Base-by-base conservation (phyloP, 2,113 vertebrate genomes). In the Galemys pyrenaicus region DNA sequence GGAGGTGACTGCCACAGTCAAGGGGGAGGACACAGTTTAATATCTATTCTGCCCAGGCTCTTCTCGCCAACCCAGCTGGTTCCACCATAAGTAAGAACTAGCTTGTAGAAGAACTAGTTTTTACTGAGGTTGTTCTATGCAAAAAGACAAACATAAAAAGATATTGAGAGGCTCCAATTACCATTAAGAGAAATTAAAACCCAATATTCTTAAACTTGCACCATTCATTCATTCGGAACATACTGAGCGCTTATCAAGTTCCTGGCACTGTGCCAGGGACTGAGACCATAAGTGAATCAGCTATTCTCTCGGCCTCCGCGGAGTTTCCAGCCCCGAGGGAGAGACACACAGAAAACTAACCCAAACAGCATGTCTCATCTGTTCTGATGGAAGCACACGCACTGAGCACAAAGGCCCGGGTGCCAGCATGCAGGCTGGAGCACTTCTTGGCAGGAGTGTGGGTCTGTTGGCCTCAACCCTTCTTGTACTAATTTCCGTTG, bases 291-390 rank as follows among this genome's bases (percentile, higher is more conserved):
- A 77, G 73, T 39, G 49, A 93, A 62, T 92, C 87, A 68, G 80
- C 84, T 62, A 19, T 46, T 2, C 71, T 83, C 39, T 26, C 44
- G 68, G 77, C 39, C 71, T 89, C 93, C 0, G 3, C 51, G 80
- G 75, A 89, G n/a, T 41, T 87, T 77, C 49, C 54, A 92, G 39
- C 87, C 93, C 81, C 11, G 32, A 75, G 78, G 92, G 92, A 91
- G 86, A 44, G 51, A 91, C 46, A 56, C 35, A 62, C 35, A 44
- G 1, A 28, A 60, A 81, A 77, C 37, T n/a, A 93, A 89, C 87
- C 80, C 30, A 62, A 96, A 80, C 78, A 88, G 62, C 37, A 28
- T 44, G 75, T 28, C 41, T 87, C 58, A 24, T 89, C 87, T 93
- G 65, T 62, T 87, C 87, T 84, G 79, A 71, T 30, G 26, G 62